Percentiles rank a stretch among this genome's conserved stretches.
phyloP scores from a whole-genome alignment of 2,797 vertebrate genomes.

The Cossypha caffra region DNA sequence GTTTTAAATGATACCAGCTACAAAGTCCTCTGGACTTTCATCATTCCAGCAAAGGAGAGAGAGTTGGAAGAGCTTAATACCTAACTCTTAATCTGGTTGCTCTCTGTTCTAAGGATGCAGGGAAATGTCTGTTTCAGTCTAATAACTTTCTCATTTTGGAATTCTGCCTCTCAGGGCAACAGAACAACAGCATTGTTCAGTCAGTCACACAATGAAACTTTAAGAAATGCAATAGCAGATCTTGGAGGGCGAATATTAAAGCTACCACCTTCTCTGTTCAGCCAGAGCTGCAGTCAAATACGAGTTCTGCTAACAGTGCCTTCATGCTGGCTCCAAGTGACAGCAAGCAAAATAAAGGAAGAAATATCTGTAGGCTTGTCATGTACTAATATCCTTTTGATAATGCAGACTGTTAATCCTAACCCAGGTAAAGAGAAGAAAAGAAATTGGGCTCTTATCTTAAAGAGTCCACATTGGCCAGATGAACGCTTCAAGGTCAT shows the following conservation, averaged over 20 bases:
- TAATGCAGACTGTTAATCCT: slow-evolving; percentile 42
- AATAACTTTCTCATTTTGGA: background rate
- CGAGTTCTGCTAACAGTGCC: slow-evolving; percentile 1
- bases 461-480: slow-evolving; percentile 52
- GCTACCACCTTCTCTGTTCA: background rate
- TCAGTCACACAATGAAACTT: background rate
- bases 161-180: background rate
- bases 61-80: background rate
- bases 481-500: slow-evolving; percentile 51
- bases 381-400: slow-evolving; percentile 51
- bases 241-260: slow-evolving; percentile 14
- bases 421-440: slow-evolving; percentile 60
- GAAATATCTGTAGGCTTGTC: slow-evolving; percentile 52
- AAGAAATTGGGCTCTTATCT: slow-evolving; percentile 60
- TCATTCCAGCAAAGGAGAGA: background rate
- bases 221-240: background rate
- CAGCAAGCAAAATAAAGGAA: background rate
- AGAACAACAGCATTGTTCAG: background rate
- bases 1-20: slow-evolving; percentile 17
- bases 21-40: background rate
- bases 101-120: background rate
- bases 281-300: background rate
- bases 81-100: background rate
- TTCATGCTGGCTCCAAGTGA: background rate
- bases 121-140: background rate